phyloP scores from a whole-genome alignment of 2,113 vertebrate genomes.

The Sarotherodon lohbergeri region DNA sequence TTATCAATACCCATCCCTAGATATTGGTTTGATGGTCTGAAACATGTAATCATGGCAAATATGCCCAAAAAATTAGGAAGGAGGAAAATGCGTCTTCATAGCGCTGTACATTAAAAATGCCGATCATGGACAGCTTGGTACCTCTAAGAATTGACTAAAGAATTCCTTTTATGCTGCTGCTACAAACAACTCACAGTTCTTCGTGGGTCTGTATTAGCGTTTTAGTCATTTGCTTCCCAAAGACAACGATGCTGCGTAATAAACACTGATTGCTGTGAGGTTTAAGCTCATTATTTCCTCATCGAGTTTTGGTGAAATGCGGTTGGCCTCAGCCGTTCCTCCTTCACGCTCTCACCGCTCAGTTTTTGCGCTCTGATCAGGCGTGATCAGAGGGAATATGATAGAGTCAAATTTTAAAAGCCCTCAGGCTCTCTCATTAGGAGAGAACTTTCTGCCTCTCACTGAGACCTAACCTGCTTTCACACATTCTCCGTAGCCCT shows the following conservation, averaged over 20 bases:
- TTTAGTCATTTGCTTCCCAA: constrained; percentile 5
- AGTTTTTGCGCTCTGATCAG: constrained; percentile 1
- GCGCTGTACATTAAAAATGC: background rate
- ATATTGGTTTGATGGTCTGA: too few relatives aligned
- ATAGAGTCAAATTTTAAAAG: background rate
- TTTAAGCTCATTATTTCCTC: constrained; percentile 22
- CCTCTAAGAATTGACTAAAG: background rate
- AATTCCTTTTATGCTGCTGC: background rate
- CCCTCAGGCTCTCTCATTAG: constrained; percentile 10
- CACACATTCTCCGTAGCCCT: background rate
- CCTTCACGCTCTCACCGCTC: background rate
- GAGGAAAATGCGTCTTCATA: background rate
- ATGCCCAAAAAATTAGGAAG: background rate
- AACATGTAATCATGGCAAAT: background rate
- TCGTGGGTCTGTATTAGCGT: background rate
- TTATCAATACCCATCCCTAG: too few relatives aligned
- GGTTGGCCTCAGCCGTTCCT: background rate
- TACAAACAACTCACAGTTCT: background rate
- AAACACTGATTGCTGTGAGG: background rate
- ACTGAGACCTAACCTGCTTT: background rate
- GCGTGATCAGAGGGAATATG: constrained; percentile 3
- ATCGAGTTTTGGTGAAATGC: background rate
- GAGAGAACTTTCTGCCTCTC: background rate
- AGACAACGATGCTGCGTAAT: background rate
- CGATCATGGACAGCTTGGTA: background rate